Base-by-base conservation (phyloP, 30 jellyfish, hydroid and myxozoan species). In the Pseudorhiza aurosa region DNA sequence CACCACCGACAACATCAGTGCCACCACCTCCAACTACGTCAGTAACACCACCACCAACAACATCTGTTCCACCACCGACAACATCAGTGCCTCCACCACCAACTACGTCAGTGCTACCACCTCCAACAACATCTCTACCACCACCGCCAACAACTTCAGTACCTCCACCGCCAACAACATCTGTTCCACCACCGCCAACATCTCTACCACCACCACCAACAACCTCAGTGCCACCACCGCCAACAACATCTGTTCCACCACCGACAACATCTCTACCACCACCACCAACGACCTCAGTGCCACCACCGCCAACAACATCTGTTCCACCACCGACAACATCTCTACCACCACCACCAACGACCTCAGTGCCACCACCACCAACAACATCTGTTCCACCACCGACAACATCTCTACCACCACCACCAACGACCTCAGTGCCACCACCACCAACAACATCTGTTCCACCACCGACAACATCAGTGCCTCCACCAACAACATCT, bases 321-420 rank as follows among this genome's bases (percentile, higher is more conserved):
- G 4, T 25, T 4, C 36, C 70, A 56, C 70, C 50, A 39, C 50
- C 50, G 12, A 7, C 65, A 50, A 50, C 65, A 12, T 5, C 65
- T 31, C 8, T 37, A 17, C 39, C 37, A 17, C 70, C 70, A 17
- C 33, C 70, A 56, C 28, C 70, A 56, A 56, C 36, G 4, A n/a
- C 70, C 1, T 28, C 31, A 2, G 37, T 31, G 25, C 70, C 70
- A 56, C 70, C 70, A 56, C 70, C 70, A 56, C 33, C 70, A 56
- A 7, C 65, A 22, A 5, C 65, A 50, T 8, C 22, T 4, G 8
- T 8, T 5, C 28, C 29, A 22, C 29, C 65, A 50, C 9, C 65
- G 22, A 17, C 65, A 50, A 4, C 65, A 12, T 7, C 22, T 5
- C 25, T 8, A 7, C 70, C 70, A 10, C 31, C 70, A 56, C 28